Evolutionary conservation across 2,888 invertebrate genomes (phyloP).

Genomic region (Drosophila meridionalis): DNA sequence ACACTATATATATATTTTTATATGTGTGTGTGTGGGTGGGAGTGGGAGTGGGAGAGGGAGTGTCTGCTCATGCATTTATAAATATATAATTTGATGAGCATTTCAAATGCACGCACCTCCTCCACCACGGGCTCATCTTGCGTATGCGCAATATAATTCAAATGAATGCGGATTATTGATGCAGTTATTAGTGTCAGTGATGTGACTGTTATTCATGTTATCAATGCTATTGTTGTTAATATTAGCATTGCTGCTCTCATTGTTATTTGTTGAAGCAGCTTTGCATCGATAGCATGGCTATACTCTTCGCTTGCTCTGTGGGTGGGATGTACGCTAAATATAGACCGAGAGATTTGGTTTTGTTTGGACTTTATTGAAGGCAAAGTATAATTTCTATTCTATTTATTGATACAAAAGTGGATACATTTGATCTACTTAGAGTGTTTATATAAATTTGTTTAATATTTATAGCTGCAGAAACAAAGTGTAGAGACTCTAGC

Average conservation of each 20-base stretch:
- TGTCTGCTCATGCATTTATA: conserved; percentile 2
- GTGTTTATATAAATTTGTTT: too few relatives aligned
- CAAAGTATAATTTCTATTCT: too few relatives aligned
- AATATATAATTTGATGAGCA: conserved; percentile 3
- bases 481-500: too few relatives aligned
- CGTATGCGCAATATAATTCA: conserved; percentile 11
- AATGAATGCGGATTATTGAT: background rate
- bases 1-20: too few relatives aligned
- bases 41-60: background rate
- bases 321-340: background rate
- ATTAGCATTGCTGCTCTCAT: background rate
- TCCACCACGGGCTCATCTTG: conserved; percentile 3
- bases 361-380: too few relatives aligned
- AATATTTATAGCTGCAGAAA: too few relatives aligned
- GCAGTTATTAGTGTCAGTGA: background rate
- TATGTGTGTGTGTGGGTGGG: background rate
- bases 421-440: too few relatives aligned
- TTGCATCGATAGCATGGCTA: background rate
- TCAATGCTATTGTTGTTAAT: background rate
- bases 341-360: too few relatives aligned
- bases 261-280: background rate
- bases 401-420: too few relatives aligned
- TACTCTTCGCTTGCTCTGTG: too few relatives aligned
- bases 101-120: background rate
- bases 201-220: background rate